Percentiles rank a stretch among this genome's conserved stretches.
phyloP scores from a whole-genome alignment of 2,888 invertebrate species.

The Archaeoteleia sp. region DNA sequence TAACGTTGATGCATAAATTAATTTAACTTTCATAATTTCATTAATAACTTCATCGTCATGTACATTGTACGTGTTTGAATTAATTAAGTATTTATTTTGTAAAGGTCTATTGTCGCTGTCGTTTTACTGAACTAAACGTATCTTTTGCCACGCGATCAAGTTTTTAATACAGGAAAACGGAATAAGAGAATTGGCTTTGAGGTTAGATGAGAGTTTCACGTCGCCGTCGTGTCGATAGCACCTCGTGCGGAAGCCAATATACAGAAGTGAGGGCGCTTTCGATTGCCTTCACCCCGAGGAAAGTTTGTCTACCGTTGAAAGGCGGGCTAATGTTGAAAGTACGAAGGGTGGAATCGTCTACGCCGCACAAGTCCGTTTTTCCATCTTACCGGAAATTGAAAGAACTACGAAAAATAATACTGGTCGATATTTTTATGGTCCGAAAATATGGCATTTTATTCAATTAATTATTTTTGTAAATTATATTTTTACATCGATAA shows the following conservation, averaged over 20 bases:
- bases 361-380: slow-evolving; percentile 6
- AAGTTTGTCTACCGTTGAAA: slow-evolving; percentile 22
- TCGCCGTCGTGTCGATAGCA: slow-evolving; percentile 13
- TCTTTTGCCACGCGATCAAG: background rate
- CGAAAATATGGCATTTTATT: too few species aligned
- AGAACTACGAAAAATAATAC: too few species aligned
- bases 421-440: too few species aligned
- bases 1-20: too few species aligned
- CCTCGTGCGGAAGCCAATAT: slow-evolving; percentile 23
- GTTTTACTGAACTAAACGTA: too few species aligned
- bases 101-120: too few species aligned
- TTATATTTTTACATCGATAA: too few species aligned
- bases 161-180: slow-evolving; percentile 16
- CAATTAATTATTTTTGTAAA: too few species aligned
- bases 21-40: too few species aligned
- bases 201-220: slow-evolving; percentile 8
- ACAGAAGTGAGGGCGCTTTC: slow-evolving; percentile 18
- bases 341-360: slow-evolving; percentile 6
- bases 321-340: slow-evolving; percentile 18
- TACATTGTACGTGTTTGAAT: too few species aligned
- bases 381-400: slow-evolving; percentile 7
- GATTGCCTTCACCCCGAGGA: slow-evolving; percentile 15
- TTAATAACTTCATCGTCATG: too few species aligned
- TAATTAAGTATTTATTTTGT: too few species aligned
- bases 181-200: slow-evolving; percentile 17